Evolutionary conservation across 1,140 invertebrate species (phyloP).

Genomic region (Schlechtendalia chinensis): DNA sequence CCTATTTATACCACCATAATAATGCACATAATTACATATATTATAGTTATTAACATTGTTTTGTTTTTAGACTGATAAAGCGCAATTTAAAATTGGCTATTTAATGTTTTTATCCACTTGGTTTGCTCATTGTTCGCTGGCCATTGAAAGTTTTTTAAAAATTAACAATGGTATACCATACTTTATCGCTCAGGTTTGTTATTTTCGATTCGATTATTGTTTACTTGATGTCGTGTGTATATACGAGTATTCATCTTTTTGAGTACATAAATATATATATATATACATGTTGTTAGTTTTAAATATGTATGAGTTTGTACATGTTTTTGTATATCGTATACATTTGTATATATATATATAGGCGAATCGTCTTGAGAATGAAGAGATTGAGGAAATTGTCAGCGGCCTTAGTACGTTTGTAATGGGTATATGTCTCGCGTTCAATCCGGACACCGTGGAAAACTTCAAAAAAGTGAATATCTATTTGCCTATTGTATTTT

Average conservation of each 20-base stretch:
- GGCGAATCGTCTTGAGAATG: conserved; percentile 71
- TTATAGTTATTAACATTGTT: background rate
- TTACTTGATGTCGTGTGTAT: no score
- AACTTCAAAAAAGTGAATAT: conserved; percentile 69
- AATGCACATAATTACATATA: background rate
- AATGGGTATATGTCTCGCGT: conserved; percentile 87
- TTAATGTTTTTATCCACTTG: conserved; percentile 89
- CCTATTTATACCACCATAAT: background rate
- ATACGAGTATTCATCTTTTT: no score
- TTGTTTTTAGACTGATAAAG: conserved; percentile 67
- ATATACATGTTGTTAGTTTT: no score
- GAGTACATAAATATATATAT: no score
- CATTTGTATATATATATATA: conserved; percentile 50
- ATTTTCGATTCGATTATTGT: background rate
- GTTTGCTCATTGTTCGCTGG: conserved; percentile 79
- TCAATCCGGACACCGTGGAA: conserved; percentile 83
- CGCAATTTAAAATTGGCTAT: conserved; percentile 88
- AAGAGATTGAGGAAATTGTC: conserved; percentile 83
- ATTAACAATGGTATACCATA: conserved; percentile 85
- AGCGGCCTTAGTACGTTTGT: conserved; percentile 92
- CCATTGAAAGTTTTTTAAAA: conserved; percentile 79
- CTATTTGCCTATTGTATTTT: background rate
- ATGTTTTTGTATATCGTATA: background rate
- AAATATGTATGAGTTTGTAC: background rate
- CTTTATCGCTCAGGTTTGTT: conserved; percentile 71